A percentile compares a stretch with the other conserved stretches of the same genome.
Conservation (phyloP, 2,888 invertebrate genomes). For the Timema podura region DNA sequence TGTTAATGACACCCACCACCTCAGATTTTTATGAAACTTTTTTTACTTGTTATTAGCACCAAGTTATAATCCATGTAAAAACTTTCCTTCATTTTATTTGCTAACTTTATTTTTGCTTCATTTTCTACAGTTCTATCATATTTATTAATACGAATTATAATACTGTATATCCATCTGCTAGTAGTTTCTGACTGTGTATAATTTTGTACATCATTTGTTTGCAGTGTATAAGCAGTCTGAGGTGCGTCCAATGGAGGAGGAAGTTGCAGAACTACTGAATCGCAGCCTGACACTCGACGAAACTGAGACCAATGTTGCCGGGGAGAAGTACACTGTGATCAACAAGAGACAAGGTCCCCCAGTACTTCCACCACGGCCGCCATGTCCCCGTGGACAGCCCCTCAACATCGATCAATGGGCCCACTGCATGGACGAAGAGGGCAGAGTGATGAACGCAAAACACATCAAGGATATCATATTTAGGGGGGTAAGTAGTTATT, state of each 20-base stretch:
- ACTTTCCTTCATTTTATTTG: no score
- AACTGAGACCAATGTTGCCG: constrained; percentile 38
- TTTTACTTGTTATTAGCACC: no score
- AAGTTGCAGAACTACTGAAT: constrained; percentile 59
- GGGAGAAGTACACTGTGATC: constrained; percentile 69
- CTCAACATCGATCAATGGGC: constrained; percentile 78
- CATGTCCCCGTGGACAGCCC: constrained; percentile 65
- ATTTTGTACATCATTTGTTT: neutral
- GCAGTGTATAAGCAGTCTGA: constrained; percentile 36
- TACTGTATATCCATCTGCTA: no score
- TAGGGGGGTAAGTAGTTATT: constrained; percentile 66
- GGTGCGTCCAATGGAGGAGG: constrained; percentile 44
- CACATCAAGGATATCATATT: constrained; percentile 83
- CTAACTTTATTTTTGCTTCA: no score
- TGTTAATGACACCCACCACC: no score
- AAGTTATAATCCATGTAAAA: no score
- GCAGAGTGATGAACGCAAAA: constrained; percentile 72
- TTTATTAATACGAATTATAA: no score
- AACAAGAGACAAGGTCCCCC: constrained; percentile 51
- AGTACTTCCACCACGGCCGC: constrained; percentile 65
- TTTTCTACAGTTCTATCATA: no score
- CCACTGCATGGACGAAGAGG: constrained; percentile 72
- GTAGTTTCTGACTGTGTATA: no score
- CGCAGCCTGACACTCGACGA: constrained; percentile 38
- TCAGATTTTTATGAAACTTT: no score